Base-by-base conservation (phyloP, 2,888 invertebrate species). In the Dasysyrphus tricinctus region DNA sequence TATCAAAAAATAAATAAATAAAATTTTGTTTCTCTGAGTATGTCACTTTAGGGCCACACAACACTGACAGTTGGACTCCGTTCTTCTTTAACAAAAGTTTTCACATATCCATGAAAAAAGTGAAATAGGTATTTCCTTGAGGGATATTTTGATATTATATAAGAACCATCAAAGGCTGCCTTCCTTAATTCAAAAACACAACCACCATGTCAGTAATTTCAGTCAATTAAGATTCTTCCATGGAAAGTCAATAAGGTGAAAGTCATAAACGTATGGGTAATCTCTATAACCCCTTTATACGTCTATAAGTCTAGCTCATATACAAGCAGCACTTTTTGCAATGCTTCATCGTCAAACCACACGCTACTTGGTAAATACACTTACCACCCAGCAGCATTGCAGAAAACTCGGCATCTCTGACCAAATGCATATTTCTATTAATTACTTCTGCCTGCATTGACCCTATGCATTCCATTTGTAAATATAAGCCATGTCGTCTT, bases 391-490 rank as follows among this genome's bases (percentile, higher is more conserved):
- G 75, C 77, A 72, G 59, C 49, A 74, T 8, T 19, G 3, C 12
- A 65, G 11, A 37, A 24, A 59, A 51, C 37, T 69, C 3, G 6
- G 19, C 39, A 61, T 76, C 80, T 80, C 51, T 67, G 84, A 84
- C 44, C 57, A 57, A 69, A 65, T 72, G 80, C 57, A 59, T 76
- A 51, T 77, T 80, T 81, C 69, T 63, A 85, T 85, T 85, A 85
- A 85, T 85, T 85, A 81, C 73, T 81, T 77, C 54, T 61, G 61
- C 70, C 54, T 61, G 61, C 70, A 69, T 24, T 74, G 57, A 73
- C 72, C 76, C 49, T 47, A 76, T 80, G 49, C 67, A 76, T 69
- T 73, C 56, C 75, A 67, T 54, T 69, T 69, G 39, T 69, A n/a
- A n/a, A n/a, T n/a, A 69, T n/a, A 39, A 49, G 24, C 54, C 54